Percentiles rank a stretch among this genome's conserved stretches.
Evolutionary conservation across 2,113 vertebrate genomes (phyloP).

Genomic region (Etheostoma cragini): DNA sequence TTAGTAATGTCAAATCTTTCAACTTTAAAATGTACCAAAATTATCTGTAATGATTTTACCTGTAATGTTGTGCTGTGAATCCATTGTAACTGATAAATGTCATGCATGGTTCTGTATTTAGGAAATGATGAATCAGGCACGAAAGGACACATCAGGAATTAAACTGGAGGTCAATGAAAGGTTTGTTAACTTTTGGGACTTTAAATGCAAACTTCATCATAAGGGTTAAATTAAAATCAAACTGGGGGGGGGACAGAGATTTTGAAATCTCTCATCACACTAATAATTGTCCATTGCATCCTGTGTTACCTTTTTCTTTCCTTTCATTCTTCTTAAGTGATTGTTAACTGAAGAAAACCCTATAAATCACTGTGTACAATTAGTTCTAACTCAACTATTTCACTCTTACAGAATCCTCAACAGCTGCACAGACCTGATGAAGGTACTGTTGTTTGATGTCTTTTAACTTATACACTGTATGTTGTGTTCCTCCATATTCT

Average conservation of each 20-base stretch:
- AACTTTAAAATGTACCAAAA: not conserved
- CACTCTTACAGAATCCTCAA: slow-evolving; percentile 88
- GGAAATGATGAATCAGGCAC: slow-evolving; percentile 98
- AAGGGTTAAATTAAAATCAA: not conserved
- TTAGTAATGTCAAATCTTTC: slow-evolving; percentile 63
- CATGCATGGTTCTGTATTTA: slow-evolving; percentile 60
- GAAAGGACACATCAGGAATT: slow-evolving; percentile 89
- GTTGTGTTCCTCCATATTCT: not conserved
- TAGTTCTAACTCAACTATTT: not conserved
- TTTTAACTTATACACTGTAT: not conserved
- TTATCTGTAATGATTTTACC: not conserved
- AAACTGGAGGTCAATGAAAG: slow-evolving; percentile 98
- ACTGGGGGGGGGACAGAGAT: not conserved
- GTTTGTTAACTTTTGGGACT: slow-evolving; percentile 77
- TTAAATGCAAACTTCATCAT: not conserved
- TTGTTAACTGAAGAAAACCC: not conserved
- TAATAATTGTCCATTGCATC: not conserved
- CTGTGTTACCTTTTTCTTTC: not conserved
- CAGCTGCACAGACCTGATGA: slow-evolving; percentile 97
- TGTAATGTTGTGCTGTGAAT: not conserved
- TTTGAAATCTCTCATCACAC: not conserved
- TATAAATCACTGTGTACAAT: not conserved
- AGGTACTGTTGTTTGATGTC: slow-evolving; percentile 81
- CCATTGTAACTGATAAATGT: not conserved
- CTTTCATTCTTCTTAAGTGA: not conserved